Percentiles rank a stretch among this genome's conserved stretches.
phyloP scores from a whole-genome alignment of 2,888 invertebrate genomes.

The Cerastoderma edule region DNA sequence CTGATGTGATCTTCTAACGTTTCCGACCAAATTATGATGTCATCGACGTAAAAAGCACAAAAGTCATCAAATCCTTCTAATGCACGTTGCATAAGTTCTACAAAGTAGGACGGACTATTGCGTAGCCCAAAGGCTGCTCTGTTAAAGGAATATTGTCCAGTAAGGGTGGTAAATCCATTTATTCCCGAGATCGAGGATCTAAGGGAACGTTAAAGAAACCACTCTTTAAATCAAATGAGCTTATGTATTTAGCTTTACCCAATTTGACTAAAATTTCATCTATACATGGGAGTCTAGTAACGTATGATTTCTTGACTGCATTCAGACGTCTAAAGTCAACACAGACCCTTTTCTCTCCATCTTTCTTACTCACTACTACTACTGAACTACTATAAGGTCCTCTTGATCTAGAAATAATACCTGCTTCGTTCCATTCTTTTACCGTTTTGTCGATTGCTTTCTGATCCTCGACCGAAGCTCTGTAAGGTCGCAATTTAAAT shows the following conservation, averaged over 20 bases:
- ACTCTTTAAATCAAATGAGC: conserved; percentile 3
- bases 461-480: background rate
- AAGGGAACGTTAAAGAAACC: background rate
- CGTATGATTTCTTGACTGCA: background rate
- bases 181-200: background rate
- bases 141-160: background rate
- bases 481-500: background rate
- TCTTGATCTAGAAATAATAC: conserved; percentile 3
- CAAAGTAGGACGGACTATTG: background rate
- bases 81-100: background rate
- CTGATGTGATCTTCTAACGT: conserved; percentile 3
- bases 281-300: background rate
- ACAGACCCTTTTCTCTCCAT: background rate
- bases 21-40: conserved; percentile 5
- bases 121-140: background rate
- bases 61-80: conserved; percentile 10
- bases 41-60: conserved; percentile 8
- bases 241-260: background rate
- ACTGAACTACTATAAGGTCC: background rate
- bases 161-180: background rate
- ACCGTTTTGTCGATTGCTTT: conserved; percentile 10
- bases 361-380: conserved; percentile 3
- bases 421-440: conserved; percentile 1
- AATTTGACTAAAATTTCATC: conserved; percentile 11
- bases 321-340: conserved; percentile 14